Evolutionary conservation across 92 coral and sea anemone genomes (phyloP).

Genomic region (Phymanthus crucifer): DNA sequence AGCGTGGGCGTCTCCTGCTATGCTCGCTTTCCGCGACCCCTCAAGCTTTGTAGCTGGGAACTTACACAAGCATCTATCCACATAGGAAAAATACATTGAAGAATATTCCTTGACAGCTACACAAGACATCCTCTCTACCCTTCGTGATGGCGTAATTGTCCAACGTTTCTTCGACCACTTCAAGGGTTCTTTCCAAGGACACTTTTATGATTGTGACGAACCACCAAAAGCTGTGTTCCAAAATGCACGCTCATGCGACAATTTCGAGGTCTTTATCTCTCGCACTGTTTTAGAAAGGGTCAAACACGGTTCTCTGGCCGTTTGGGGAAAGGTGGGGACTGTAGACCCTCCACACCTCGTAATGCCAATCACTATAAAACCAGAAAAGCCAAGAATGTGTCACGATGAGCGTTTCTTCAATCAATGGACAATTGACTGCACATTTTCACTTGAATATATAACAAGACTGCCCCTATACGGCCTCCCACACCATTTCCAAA

Average conservation of each 20-base stretch:
- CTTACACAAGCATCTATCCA: background rate
- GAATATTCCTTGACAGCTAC: background rate
- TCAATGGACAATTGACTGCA: background rate
- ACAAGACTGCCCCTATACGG: conserved; percentile 13
- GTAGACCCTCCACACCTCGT: too few relatives aligned
- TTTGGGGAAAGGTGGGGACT: background rate
- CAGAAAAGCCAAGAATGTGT: background rate
- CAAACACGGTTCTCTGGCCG: background rate
- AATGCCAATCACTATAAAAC: background rate
- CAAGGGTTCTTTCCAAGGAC: conserved; percentile 10
- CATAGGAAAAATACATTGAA: background rate
- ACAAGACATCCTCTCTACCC: background rate
- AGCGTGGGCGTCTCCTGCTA: conserved; percentile 22
- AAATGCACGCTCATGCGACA: conserved; percentile 5
- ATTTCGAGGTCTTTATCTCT: background rate
- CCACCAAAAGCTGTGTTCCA: conserved; percentile 18
- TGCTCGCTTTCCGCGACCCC: conserved; percentile 13
- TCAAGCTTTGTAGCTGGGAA: conserved; percentile 18
- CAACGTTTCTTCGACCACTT: conserved; percentile 13
- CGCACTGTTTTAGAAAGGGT: conserved; percentile 7
- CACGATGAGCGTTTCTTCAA: background rate
- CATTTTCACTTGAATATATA: background rate
- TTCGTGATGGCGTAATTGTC: conserved; percentile 10
- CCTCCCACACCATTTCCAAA: conserved; percentile 1
- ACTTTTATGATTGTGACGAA: background rate